Percentiles rank a stretch among this genome's conserved stretches.
Conservation (phyloP, 2,113 vertebrate species). For the Indri indri region DNA sequence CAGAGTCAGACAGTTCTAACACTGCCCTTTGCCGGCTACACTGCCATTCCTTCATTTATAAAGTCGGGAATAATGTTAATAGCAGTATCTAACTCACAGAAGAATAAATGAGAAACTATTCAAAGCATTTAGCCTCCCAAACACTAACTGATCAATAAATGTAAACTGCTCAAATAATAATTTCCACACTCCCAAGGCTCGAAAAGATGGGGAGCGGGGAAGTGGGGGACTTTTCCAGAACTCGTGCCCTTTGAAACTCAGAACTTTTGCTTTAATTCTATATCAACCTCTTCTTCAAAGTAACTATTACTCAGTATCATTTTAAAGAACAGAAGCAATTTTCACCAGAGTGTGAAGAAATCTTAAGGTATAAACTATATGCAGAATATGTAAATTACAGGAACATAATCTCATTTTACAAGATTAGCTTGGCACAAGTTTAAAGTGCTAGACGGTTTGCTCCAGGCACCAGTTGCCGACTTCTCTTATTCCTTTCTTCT, state of each 20-base stretch:
- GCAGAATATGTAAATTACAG: not conserved
- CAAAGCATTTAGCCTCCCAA: conserved; percentile 8
- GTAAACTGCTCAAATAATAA: not conserved
- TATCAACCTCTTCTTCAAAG: not conserved
- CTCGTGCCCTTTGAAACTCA: conserved; percentile 19
- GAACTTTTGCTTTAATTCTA: conserved; percentile 2
- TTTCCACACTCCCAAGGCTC: not conserved
- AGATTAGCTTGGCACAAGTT: not conserved
- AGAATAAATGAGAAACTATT: not conserved
- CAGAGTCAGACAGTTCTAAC: not conserved
- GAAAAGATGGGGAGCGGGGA: not conserved
- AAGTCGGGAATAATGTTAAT: not conserved
- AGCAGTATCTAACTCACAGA: not conserved
- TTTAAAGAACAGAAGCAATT: conserved; percentile 3
- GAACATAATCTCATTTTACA: not conserved
- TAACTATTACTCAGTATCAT: not conserved
- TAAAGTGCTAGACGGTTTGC: not conserved
- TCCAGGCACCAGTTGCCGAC: not conserved
- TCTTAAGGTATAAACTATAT: not conserved
- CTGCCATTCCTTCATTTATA: conserved; percentile 9
- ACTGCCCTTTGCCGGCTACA: not conserved
- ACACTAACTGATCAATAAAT: not conserved
- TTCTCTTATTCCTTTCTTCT: not conserved
- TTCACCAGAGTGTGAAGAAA: not conserved
- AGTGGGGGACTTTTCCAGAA: not conserved